Percentiles rank a stretch among this genome's conserved stretches.
These are phyloP conservation scores for Cosmia pyralina DNA, from an alignment of 2,888 invertebrate species.

Conservation along the genomic window DNA sequence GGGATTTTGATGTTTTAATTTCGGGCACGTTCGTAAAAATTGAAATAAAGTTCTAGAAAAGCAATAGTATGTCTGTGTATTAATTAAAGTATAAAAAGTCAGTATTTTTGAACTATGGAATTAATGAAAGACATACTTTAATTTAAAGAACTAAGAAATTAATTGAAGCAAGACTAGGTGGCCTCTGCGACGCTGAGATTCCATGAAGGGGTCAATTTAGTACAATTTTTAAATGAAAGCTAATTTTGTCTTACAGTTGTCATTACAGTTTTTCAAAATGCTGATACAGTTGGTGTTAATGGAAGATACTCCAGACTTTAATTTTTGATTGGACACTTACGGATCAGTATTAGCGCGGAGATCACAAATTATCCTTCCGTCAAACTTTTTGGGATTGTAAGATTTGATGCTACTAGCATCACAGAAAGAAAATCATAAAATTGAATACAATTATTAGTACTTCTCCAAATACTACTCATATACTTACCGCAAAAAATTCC, in stretches of 20 bases:
- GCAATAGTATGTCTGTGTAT: background rate
- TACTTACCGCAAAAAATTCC: slow-evolving; percentile 13
- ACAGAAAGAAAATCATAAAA: background rate
- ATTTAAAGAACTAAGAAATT: background rate
- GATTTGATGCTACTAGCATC: too few relatives aligned
- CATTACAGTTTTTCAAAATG: background rate
- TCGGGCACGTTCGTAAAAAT: background rate
- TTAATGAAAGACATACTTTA: background rate
- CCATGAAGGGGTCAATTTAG: background rate
- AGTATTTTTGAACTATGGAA: background rate
- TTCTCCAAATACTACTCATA: background rate
- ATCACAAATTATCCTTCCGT: background rate
- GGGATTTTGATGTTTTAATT: slow-evolving; percentile 30
- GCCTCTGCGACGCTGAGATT: background rate
- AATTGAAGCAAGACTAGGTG: background rate
- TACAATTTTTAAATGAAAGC: background rate
- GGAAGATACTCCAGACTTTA: background rate
- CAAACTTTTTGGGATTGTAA: background rate
- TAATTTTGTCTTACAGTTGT: background rate
- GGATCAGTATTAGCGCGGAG: background rate
- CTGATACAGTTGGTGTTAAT: background rate
- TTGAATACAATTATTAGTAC: background rate
- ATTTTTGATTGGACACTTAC: too few relatives aligned
- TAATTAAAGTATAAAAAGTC: background rate
- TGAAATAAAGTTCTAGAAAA: background rate